These are phyloP conservation scores for Sebastes kiyomatsui DNA, from an alignment of 2,797 vertebrate species.

Conservation along the genomic window DNA sequence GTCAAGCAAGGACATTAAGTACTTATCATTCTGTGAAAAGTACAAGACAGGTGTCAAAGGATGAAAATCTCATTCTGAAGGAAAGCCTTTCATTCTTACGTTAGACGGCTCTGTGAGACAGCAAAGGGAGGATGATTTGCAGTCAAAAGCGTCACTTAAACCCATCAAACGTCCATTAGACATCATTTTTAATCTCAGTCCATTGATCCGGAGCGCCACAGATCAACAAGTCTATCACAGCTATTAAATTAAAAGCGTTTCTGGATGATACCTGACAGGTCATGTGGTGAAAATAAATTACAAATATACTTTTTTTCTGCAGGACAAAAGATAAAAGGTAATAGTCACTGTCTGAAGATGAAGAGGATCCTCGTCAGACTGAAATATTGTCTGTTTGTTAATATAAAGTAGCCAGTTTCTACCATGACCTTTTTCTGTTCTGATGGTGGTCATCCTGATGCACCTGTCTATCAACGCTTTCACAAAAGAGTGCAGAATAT, in stretches of 20 bases:
- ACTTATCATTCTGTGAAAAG: conserved; percentile 28
- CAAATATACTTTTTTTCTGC: not conserved
- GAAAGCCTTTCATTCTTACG: conserved; percentile 31
- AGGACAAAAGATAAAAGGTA: conserved; percentile 11
- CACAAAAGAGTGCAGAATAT: not conserved
- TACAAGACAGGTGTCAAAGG: conserved; percentile 42
- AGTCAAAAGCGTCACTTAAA: conserved; percentile 46
- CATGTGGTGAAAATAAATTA: not conserved
- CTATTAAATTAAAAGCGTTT: conserved; percentile 25
- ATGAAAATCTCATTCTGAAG: conserved; percentile 5
- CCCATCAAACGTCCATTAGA: conserved; percentile 60
- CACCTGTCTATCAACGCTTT: not conserved
- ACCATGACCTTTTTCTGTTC: not conserved
- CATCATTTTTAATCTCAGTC: conserved; percentile 33
- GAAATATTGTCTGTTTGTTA: not conserved
- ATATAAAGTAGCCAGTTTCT: not conserved
- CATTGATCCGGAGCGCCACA: conserved; percentile 42
- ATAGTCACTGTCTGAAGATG: not conserved
- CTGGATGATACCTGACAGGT: conserved; percentile 23
- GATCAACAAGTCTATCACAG: conserved; percentile 47
- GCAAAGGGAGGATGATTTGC: conserved; percentile 37
- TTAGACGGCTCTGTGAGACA: conserved; percentile 18
- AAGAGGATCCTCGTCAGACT: not conserved
- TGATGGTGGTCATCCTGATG: not conserved
- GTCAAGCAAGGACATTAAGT: conserved; percentile 8